A percentile compares a stretch with the other conserved stretches of the same genome.
phyloP scores from a whole-genome alignment of 2,888 invertebrate species.

The Nipponacmea schrenckii region DNA sequence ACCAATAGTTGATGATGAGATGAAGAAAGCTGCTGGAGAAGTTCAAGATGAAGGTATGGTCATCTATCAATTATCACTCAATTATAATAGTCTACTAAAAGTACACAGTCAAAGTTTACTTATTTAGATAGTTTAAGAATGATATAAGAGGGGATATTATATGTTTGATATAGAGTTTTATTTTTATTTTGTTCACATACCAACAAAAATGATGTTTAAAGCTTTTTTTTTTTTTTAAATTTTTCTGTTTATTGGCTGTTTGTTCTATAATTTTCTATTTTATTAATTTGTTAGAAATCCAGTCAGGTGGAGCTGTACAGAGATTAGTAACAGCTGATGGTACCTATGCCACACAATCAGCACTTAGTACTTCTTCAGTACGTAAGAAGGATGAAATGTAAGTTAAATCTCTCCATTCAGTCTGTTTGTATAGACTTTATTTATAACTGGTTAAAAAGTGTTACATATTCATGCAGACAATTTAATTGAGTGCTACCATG shows the following conservation, averaged over 20 bases:
- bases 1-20: constrained; percentile 74
- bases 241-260: constrained; percentile 7
- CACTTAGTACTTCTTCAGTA: constrained; percentile 78
- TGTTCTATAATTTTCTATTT: too few species aligned
- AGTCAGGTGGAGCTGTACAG: constrained; percentile 67
- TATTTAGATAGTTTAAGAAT: not conserved
- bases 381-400: constrained; percentile 63
- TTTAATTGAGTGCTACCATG: too few species aligned
- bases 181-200: not conserved
- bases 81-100: not conserved
- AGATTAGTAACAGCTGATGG: constrained; percentile 97
- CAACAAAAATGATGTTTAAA: not conserved
- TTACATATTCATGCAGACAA: too few species aligned
- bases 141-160: not conserved
- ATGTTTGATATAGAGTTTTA: too few species aligned
- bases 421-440: too few species aligned
- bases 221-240: not conserved
- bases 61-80: constrained; percentile 3
- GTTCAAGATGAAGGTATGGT: constrained; percentile 68
- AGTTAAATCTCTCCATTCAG: not conserved
- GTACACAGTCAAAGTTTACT: not conserved
- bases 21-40: constrained; percentile 78
- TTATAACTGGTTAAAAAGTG: too few species aligned
- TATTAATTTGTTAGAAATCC: constrained; percentile 40
- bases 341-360: constrained; percentile 98